Conservation (phyloP, 2,113 vertebrate species). For the Salvelinus alpinus region DNA sequence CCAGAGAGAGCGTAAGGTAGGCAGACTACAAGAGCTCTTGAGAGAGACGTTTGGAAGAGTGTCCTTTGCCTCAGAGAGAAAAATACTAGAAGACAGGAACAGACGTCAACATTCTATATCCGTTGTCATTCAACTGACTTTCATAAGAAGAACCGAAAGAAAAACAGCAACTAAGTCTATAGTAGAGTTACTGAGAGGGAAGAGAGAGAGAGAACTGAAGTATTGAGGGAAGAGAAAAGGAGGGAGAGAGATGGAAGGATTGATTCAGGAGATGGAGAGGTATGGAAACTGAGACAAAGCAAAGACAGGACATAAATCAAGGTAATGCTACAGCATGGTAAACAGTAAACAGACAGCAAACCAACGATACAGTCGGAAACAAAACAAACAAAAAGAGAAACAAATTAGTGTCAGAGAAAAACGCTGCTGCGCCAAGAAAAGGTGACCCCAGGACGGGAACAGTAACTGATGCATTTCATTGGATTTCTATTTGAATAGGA, state of each 20-base stretch:
- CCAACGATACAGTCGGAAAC: constrained; percentile 65
- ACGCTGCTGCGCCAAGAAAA: constrained; percentile 34
- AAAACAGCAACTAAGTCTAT: constrained; percentile 53
- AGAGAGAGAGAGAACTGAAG: constrained; percentile 41
- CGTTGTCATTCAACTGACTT: constrained; percentile 11
- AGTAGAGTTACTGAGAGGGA: constrained; percentile 16
- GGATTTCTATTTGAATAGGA: not conserved
- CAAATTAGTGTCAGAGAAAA: constrained; percentile 80
- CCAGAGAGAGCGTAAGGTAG: not conserved
- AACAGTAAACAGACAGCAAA: constrained; percentile 64
- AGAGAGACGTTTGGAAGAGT: constrained; percentile 9
- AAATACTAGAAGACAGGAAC: not conserved
- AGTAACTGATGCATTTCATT: constrained; percentile 31
- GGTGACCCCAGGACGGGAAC: constrained; percentile 20
- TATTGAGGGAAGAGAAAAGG: constrained; percentile 44
- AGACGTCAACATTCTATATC: constrained; percentile 11
- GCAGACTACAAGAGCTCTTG: constrained; percentile 19
- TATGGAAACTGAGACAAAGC: constrained; percentile 97
- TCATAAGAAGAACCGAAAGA: constrained; percentile 31
- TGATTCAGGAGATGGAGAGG: constrained; percentile 87
- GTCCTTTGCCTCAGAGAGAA: constrained; percentile 6
- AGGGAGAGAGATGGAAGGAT: constrained; percentile 70
- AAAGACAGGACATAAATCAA: constrained; percentile 98
- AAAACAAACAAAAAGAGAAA: constrained; percentile 80
- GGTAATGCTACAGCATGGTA: constrained; percentile 86